phyloP scores from a whole-genome alignment of 1,140 invertebrate species.

The Psilanteris sp. region DNA sequence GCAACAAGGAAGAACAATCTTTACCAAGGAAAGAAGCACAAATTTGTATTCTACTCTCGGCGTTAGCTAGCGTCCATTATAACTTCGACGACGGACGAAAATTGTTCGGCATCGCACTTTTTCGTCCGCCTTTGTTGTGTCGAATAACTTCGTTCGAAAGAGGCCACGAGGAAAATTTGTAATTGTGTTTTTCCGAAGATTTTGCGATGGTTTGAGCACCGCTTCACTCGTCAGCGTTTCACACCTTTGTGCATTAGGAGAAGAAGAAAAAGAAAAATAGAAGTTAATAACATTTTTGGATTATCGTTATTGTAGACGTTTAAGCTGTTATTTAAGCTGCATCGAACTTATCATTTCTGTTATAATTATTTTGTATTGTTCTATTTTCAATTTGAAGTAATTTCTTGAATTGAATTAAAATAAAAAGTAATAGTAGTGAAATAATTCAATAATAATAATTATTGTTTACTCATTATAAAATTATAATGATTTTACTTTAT shows the following conservation, averaged over 20 bases:
- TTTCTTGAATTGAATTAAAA: no score
- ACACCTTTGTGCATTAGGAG: constrained; percentile 49
- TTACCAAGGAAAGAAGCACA: constrained; percentile 61
- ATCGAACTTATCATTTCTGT: no score
- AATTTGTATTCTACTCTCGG: constrained; percentile 65
- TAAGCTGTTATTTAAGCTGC: constrained; percentile 15
- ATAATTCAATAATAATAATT: no score
- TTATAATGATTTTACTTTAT: no score
- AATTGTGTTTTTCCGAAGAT: constrained; percentile 60
- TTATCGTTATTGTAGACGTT: constrained; percentile 32
- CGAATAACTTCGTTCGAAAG: constrained; percentile 57
- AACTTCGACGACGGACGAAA: constrained; percentile 61
- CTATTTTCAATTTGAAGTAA: no score
- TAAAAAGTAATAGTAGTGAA: no score
- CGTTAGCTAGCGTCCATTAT: constrained; percentile 64
- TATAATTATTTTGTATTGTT: no score
- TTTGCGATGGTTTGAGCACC: constrained; percentile 36
- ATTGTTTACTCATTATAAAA: no score
- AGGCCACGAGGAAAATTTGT: constrained; percentile 58
- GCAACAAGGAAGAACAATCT: constrained; percentile 64
- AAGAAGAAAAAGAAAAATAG: constrained; percentile 11
- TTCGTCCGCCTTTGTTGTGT: constrained; percentile 55
- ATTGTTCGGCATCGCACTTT: constrained; percentile 54
- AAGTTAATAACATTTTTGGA: constrained; percentile 46
- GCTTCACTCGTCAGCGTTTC: constrained; percentile 39